Evolutionary conservation across 1,140 invertebrate species (phyloP).

Genomic region (Magallana ariakensis): DNA sequence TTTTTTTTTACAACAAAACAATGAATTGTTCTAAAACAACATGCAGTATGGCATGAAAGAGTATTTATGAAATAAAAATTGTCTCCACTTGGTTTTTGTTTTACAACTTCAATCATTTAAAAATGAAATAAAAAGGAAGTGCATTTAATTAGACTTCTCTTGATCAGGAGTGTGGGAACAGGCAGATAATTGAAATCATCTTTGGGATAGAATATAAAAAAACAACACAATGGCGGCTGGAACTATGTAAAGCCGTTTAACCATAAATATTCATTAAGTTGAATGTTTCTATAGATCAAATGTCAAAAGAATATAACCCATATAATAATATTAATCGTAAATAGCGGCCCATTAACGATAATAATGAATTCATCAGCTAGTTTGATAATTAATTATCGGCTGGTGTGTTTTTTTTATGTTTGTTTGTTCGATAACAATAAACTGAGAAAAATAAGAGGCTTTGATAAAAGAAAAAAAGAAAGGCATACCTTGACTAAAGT

Average conservation of each 20-base stretch:
- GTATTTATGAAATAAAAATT: no score
- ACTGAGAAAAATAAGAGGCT: neutral
- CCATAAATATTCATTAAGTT: slow-evolving; percentile 23
- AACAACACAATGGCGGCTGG: neutral
- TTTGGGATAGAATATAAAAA: no score
- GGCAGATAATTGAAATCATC: neutral
- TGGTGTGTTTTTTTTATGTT: neutral
- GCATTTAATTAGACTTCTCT: neutral
- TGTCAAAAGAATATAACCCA: slow-evolving; percentile 23
- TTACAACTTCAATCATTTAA: no score
- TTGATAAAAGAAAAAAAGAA: neutral
- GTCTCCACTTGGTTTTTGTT: no score
- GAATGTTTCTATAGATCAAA: slow-evolving; percentile 21
- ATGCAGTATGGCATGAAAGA: no score
- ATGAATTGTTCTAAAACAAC: no score
- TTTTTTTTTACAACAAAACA: no score
- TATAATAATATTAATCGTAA: slow-evolving; percentile 33
- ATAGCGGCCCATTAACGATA: slow-evolving; percentile 7
- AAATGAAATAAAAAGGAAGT: neutral
- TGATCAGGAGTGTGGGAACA: slow-evolving; percentile 13
- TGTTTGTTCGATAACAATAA: slow-evolving; percentile 1
- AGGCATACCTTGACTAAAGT: neutral
- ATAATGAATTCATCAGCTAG: neutral
- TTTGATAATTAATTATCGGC: slow-evolving; percentile 10
- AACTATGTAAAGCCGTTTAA: slow-evolving; percentile 31